Evolutionary conservation across 2,113 vertebrate genomes (phyloP).

Genomic region (Amphiprion percula): DNA sequence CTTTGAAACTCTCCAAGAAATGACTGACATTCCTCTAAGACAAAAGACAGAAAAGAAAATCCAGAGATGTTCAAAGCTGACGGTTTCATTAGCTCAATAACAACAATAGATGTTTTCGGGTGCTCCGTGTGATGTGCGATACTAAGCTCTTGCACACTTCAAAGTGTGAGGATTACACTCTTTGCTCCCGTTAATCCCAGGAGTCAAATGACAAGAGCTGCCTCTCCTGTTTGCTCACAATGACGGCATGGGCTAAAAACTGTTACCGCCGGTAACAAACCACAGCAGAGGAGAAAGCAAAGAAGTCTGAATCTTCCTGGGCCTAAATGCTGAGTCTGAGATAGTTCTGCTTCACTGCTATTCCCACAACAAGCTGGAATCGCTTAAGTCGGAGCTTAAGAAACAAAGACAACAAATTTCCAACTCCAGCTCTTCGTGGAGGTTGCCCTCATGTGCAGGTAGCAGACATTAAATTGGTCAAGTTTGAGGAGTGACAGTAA

Average conservation of each 20-base stretch:
- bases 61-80: slow-evolving; percentile 58
- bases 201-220: slow-evolving; percentile 63
- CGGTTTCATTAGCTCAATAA: slow-evolving; percentile 57
- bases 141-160: slow-evolving; percentile 59
- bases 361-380: slow-evolving; percentile 43
- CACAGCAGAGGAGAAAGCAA: slow-evolving; percentile 14
- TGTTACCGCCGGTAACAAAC: slow-evolving; percentile 40
- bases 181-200: slow-evolving; percentile 66
- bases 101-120: slow-evolving; percentile 51
- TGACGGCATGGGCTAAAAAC: slow-evolving; percentile 25
- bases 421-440: background rate
- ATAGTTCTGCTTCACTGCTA: slow-evolving; percentile 13
- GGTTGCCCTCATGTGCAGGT: background rate
- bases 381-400: background rate
- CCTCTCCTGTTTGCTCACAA: slow-evolving; percentile 49
- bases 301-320: background rate
- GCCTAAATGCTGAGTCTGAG: slow-evolving; percentile 51
- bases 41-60: slow-evolving; percentile 41
- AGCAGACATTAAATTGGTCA: slow-evolving; percentile 6
- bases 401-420: slow-evolving; percentile 8
- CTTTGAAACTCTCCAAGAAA: slow-evolving; percentile 49
- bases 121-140: slow-evolving; percentile 42
- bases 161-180: slow-evolving; percentile 69
- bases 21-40: slow-evolving; percentile 36
- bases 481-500: slow-evolving; percentile 36